Evolutionary conservation across 2,888 invertebrate species (phyloP).

Genomic region (Drosophila fulvimacula): DNA sequence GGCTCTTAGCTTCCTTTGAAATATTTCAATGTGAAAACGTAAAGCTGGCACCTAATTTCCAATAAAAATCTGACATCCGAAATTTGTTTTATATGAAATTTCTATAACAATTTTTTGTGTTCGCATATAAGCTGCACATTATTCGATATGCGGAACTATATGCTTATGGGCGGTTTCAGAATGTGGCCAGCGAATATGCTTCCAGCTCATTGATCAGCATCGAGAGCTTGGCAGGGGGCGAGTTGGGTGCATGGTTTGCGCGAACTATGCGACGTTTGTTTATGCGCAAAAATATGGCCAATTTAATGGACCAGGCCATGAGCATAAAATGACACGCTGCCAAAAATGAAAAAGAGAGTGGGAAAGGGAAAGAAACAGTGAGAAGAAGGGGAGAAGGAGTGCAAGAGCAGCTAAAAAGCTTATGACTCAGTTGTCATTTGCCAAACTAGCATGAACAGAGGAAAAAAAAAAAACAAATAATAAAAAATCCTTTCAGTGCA

Average conservation of each 20-base stretch:
- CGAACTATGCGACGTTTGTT: constrained; percentile 60
- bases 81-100: neutral
- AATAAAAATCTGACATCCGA: neutral
- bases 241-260: neutral
- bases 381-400: neutral
- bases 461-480: neutral
- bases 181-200: constrained; percentile 35
- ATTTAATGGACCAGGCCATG: constrained; percentile 65
- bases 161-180: constrained; percentile 16
- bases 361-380: neutral
- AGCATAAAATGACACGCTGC: constrained; percentile 33
- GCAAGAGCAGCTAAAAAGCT: constrained; percentile 29
- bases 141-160: constrained; percentile 17
- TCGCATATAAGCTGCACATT: constrained; percentile 18
- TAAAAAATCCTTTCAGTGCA: constrained; percentile 35
- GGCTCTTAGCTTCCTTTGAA: neutral
- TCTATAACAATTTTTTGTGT: neutral
- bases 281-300: constrained; percentile 71
- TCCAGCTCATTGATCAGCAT: constrained; percentile 56
- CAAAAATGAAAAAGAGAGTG: neutral
- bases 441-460: neutral
- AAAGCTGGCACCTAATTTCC: neutral
- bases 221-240: neutral
- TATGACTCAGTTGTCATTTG: constrained; percentile 20
- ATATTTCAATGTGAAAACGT: neutral